phyloP scores from a whole-genome alignment of 1,140 invertebrate genomes.

The Drosophila ironensis region DNA sequence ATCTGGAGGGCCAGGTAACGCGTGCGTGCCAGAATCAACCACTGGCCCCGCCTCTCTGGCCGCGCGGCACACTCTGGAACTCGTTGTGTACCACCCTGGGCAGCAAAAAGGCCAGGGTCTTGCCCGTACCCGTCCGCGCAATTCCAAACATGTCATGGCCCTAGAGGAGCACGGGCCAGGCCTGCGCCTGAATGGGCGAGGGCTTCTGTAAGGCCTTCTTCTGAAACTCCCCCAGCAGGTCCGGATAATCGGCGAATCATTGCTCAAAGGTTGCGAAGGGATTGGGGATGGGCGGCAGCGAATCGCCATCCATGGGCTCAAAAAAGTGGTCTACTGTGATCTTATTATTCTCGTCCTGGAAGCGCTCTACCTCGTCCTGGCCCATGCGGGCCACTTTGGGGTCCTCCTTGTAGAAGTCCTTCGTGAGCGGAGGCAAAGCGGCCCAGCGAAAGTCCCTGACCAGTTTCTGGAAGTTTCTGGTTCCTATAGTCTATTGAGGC shows the following conservation, averaged over 20 bases:
- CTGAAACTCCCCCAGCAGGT: slow-evolving; percentile 91
- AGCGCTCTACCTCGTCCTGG: slow-evolving; percentile 84
- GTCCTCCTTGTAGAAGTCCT: slow-evolving; percentile 93
- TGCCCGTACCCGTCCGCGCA: slow-evolving; percentile 95
- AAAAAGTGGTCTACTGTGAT: slow-evolving; percentile 86
- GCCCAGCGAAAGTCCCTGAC: slow-evolving; percentile 84
- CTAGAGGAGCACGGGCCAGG: slow-evolving; percentile 93
- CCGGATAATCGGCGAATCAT: slow-evolving; percentile 91
- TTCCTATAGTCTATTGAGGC: background rate
- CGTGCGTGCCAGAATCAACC: slow-evolving; percentile 93
- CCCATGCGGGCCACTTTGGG: slow-evolving; percentile 87
- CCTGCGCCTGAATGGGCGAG: slow-evolving; percentile 95
- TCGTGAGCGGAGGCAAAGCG: slow-evolving; percentile 86
- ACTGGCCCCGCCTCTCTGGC: slow-evolving; percentile 89
- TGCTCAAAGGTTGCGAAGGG: slow-evolving; percentile 92
- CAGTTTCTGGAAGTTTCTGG: slow-evolving; percentile 82
- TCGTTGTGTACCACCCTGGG: slow-evolving; percentile 96
- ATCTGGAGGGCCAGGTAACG: slow-evolving; percentile 96
- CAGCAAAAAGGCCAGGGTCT: slow-evolving; percentile 94
- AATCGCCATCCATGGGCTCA: slow-evolving; percentile 81
- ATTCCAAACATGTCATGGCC: slow-evolving; percentile 96
- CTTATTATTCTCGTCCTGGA: slow-evolving; percentile 87
- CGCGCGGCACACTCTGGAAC: slow-evolving; percentile 87
- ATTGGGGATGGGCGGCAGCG: slow-evolving; percentile 87
- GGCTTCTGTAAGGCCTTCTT: slow-evolving; percentile 90